These are phyloP conservation scores for Monarcha castaneiventris DNA, from an alignment of 2,113 vertebrate species.

Conservation along the genomic window DNA sequence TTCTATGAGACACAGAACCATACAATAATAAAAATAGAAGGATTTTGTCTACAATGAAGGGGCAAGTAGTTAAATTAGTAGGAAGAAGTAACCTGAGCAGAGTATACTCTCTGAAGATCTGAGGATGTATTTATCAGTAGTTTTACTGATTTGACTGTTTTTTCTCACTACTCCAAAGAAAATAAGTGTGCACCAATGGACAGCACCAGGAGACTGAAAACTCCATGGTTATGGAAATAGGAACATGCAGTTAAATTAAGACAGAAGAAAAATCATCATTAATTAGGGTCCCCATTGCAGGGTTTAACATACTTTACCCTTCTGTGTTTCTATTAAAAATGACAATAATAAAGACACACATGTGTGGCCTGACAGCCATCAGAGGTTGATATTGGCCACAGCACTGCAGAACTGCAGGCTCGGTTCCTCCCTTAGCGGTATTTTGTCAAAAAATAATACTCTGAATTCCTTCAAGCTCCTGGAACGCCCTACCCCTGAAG, in stretches of 20 bases:
- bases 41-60: background rate
- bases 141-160: background rate
- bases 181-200: background rate
- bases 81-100: background rate
- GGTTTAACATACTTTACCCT: background rate
- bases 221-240: background rate
- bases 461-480: slow-evolving; percentile 16
- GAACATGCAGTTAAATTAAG: background rate
- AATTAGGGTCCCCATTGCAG: background rate
- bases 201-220: background rate
- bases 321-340: background rate
- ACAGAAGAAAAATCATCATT: background rate
- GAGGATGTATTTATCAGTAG: background rate
- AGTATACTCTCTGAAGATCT: background rate
- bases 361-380: background rate
- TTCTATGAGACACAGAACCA: background rate
- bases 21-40: background rate
- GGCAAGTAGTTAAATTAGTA: background rate
- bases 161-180: background rate
- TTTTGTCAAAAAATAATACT: slow-evolving; percentile 47
- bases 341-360: background rate
- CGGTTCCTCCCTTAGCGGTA: slow-evolving; percentile 2
- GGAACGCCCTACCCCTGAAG: slow-evolving; percentile 21
- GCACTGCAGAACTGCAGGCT: background rate
- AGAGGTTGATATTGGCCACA: background rate